Conservation (phyloP, 1,140 invertebrate species). For the Drosophila pseudoananassae region DNA sequence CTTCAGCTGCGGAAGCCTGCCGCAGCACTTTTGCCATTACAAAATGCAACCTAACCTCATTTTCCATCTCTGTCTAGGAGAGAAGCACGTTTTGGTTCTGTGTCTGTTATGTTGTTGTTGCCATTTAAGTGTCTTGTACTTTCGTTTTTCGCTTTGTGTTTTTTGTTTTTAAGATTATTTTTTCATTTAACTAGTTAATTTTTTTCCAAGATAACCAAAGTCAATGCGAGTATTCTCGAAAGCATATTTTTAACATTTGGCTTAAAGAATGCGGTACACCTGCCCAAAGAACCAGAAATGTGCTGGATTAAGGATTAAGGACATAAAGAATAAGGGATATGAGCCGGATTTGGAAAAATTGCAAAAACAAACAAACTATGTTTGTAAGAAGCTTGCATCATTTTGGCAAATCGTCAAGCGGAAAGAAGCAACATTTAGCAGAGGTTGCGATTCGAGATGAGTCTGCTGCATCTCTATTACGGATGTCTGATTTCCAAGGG, state of each 20-base stretch:
- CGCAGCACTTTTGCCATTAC: neutral
- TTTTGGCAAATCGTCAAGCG: slow-evolving; percentile 9
- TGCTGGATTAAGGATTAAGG: slow-evolving; percentile 13
- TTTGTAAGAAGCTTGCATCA: slow-evolving; percentile 22
- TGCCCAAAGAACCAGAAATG: slow-evolving; percentile 19
- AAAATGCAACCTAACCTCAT: slow-evolving; percentile 4
- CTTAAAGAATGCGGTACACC: slow-evolving; percentile 14
- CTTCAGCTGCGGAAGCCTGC: neutral
- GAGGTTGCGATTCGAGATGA: slow-evolving; percentile 20
- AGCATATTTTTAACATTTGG: slow-evolving; percentile 23
- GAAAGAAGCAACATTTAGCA: neutral
- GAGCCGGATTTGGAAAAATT: slow-evolving; percentile 16
- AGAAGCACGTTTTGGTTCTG: neutral
- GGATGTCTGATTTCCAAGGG: neutral
- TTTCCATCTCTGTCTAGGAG: neutral
- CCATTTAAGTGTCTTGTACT: slow-evolving; percentile 2
- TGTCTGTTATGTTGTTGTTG: neutral
- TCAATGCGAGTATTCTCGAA: slow-evolving; percentile 26
- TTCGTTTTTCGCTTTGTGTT: slow-evolving; percentile 6
- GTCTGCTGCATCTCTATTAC: slow-evolving; percentile 26
- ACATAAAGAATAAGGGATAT: slow-evolving; percentile 17
- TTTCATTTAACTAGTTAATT: slow-evolving; percentile 8
- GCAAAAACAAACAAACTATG: slow-evolving; percentile 14
- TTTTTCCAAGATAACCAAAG: neutral
- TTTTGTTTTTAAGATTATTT: slow-evolving; percentile 9